Conservation (phyloP, 2,888 invertebrate genomes). For the Cephus nigrinus region DNA sequence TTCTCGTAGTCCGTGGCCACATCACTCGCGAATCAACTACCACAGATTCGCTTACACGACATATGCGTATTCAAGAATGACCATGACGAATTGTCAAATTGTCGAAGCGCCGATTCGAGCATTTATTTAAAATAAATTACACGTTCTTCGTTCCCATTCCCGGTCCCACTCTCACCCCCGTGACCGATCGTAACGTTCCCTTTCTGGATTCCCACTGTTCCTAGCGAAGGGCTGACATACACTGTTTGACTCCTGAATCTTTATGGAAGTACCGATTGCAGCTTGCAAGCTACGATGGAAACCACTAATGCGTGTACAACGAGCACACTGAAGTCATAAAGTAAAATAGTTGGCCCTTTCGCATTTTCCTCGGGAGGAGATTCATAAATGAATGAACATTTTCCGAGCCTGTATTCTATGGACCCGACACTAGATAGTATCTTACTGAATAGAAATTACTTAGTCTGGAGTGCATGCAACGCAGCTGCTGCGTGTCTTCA, state of each 20-base stretch:
- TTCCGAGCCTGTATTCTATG: too few relatives aligned
- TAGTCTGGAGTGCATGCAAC: too few relatives aligned
- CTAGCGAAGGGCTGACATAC: background rate
- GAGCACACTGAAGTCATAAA: constrained; percentile 15
- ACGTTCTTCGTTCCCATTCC: constrained; percentile 24
- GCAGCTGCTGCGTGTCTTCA: too few relatives aligned
- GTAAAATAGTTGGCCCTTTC: constrained; percentile 9
- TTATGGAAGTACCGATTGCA: background rate
- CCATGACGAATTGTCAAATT: constrained; percentile 49
- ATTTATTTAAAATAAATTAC: constrained; percentile 52
- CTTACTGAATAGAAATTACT: too few relatives aligned
- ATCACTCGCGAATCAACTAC: background rate
- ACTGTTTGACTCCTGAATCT: too few relatives aligned
- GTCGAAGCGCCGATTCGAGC: constrained; percentile 22
- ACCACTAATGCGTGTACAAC: background rate
- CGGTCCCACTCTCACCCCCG: constrained; percentile 12
- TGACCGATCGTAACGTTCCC: constrained; percentile 1
- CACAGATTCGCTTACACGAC: background rate
- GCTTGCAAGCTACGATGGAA: background rate
- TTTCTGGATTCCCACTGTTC: background rate
- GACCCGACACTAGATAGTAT: too few relatives aligned
- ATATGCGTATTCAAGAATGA: constrained; percentile 31
- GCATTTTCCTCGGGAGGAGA: too few relatives aligned
- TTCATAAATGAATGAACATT: too few relatives aligned
- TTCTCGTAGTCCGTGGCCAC: background rate